A percentile compares a stretch with the other conserved stretches of the same genome.
These are phyloP conservation scores for Phlogophora meticulosa DNA, from an alignment of 2,888 invertebrate species.

Conservation along the genomic window DNA sequence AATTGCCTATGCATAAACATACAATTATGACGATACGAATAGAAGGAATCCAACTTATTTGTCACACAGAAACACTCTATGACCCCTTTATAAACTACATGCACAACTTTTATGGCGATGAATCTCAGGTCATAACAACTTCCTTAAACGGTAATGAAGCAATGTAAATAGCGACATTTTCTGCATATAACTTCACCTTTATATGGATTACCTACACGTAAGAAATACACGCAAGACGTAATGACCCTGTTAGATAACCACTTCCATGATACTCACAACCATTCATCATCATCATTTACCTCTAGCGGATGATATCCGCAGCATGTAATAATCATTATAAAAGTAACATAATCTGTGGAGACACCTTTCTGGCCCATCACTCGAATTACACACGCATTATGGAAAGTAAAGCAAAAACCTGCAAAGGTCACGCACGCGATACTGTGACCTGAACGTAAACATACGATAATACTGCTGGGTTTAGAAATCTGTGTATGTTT, in stretches of 20 bases:
- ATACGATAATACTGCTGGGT: constrained; percentile 23
- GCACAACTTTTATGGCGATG: background rate
- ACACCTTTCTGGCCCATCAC: constrained; percentile 48
- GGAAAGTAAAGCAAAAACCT: constrained; percentile 53
- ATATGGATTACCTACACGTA: background rate
- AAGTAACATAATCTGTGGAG: constrained; percentile 15
- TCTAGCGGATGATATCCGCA: constrained; percentile 17
- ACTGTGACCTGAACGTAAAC: constrained; percentile 27
- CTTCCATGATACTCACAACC: constrained; percentile 13
- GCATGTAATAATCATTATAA: constrained; percentile 39
- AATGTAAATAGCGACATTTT: background rate
- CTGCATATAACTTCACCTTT: background rate
- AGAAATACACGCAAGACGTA: constrained; percentile 4
- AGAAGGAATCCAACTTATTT: background rate
- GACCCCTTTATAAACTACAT: background rate
- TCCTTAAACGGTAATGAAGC: background rate
- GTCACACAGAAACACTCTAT: background rate
- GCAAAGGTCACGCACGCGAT: constrained; percentile 60
- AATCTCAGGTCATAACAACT: constrained; percentile 1
- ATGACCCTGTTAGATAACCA: constrained; percentile 38
- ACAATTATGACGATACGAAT: background rate
- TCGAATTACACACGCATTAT: constrained; percentile 34
- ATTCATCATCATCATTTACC: constrained; percentile 45
- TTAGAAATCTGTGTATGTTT: background rate
- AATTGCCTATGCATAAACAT: no score